phyloP scores from a whole-genome alignment of 1,140 invertebrate species.

The Orchestia grillus region DNA sequence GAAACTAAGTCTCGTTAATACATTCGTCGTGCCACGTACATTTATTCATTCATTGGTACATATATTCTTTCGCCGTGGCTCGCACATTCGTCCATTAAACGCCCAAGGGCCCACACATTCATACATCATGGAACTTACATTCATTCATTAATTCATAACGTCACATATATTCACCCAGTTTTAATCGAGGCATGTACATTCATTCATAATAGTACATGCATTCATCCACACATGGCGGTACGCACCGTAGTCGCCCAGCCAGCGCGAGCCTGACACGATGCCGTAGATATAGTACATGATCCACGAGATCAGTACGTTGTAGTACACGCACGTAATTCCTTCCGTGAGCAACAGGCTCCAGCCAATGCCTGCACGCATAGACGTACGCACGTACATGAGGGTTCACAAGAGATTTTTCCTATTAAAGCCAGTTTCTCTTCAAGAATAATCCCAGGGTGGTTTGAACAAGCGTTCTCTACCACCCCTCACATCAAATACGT shows the following conservation, averaged over 20 bases:
- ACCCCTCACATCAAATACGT: too few species aligned
- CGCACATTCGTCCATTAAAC: too few species aligned
- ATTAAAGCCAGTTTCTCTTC: neutral
- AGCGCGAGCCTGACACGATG: neutral
- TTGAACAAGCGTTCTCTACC: too few species aligned
- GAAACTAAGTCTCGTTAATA: too few species aligned
- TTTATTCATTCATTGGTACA: too few species aligned
- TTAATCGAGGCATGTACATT: neutral
- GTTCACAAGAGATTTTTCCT: neutral
- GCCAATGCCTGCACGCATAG: neutral
- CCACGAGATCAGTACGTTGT: neutral
- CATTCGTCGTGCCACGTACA: too few species aligned
- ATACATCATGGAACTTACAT: too few species aligned
- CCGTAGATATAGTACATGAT: neutral
- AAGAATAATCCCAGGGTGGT: too few species aligned
- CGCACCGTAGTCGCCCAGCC: neutral
- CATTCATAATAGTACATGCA: neutral
- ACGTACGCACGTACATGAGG: neutral
- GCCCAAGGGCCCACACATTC: too few species aligned
- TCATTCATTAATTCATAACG: neutral
- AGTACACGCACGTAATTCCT: neutral
- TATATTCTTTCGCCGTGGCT: too few species aligned
- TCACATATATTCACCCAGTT: neutral
- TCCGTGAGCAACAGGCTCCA: neutral
- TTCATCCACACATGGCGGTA: neutral